Base-by-base conservation (phyloP, 1,140 invertebrate species). In the Sycophaga agraensis region DNA sequence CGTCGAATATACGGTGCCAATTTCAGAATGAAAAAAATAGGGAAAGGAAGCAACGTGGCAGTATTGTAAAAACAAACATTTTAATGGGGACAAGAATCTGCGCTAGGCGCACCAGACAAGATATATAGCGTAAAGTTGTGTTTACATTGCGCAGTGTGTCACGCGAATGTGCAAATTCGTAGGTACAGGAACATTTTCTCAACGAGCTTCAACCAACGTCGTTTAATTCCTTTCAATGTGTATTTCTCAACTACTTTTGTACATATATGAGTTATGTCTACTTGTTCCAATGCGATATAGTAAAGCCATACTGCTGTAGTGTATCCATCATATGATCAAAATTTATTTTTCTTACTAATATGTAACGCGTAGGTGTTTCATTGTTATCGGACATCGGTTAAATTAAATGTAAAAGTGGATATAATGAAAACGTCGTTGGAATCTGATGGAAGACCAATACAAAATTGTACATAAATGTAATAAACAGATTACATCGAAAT, bases 401-500 rank as follows among this genome's bases (percentile, higher is more conserved):
- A n/a, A n/a, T n/a, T n/a, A n/a, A n/a, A n/a, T n/a, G n/a, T n/a
- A n/a, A n/a, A n/a, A n/a, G n/a, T n/a, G n/a, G n/a, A n/a, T n/a
- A 54, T 17, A 42, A 19, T 26, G n/a, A 21, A 40, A 56, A 65
- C 68, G 59, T 68, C 67, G 68, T 57, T 66, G 63, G 70, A 67
- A 64, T 61, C 58, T 62, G 50, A 70, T 63, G 59, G 69, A 59
- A 71, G 70, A 70, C 70, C 66, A 68, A 73, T 72, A 54, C 35
- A 28, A 59, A 31, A 53, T 40, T 59, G 71, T 73, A 71, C 42
- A 73, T 73, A 73, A 59, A 21, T 73, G 67, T 73, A n/a, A n/a
- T n/a, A 73, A 65, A 70, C 67, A 69, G 51, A 66, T 66, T 61
- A 73, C 67, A 70, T 72, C 66, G 69, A 72, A 64, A 16, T 51